Percentiles rank a stretch among this genome's conserved stretches.
Evolutionary conservation across 2,888 invertebrate genomes (phyloP).

Genomic region (Seira musarum): DNA sequence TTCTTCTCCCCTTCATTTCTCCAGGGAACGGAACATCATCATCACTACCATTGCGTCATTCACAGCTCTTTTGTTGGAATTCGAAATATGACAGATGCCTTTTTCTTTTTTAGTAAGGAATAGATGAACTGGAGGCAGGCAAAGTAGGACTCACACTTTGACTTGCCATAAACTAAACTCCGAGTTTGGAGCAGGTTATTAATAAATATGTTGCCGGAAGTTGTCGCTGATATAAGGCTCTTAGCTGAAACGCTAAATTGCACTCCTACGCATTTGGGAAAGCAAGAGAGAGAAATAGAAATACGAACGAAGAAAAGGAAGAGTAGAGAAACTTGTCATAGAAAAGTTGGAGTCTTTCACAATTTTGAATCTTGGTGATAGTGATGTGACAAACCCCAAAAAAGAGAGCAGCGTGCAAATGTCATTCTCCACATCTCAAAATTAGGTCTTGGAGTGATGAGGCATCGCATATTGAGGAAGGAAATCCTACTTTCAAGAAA

Average conservation of each 20-base stretch:
- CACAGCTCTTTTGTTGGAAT: no score
- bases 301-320: conserved; percentile 35
- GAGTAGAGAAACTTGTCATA: conserved; percentile 28
- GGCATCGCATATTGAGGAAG: conserved; percentile 19
- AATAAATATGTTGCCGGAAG: conserved; percentile 46
- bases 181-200: conserved; percentile 32
- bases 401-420: conserved; percentile 46
- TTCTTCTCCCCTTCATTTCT: no score
- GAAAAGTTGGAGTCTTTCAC: conserved; percentile 34
- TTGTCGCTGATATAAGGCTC: conserved; percentile 29
- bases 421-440: conserved; percentile 36
- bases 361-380: conserved; percentile 2
- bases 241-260: conserved; percentile 54
- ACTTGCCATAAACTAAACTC: conserved; percentile 8
- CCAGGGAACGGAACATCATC: no score
- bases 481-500: background rate
- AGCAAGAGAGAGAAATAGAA: conserved; percentile 41
- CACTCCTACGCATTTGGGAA: conserved; percentile 48
- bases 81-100: no score
- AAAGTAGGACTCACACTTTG: no score
- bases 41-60: no score
- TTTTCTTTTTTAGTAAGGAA: conserved; percentile 27
- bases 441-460: conserved; percentile 30
- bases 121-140: conserved; percentile 47
- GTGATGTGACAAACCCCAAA: background rate